phyloP scores from a whole-genome alignment of 2,797 vertebrate genomes.

The Cryptoblepharus egeriae region DNA sequence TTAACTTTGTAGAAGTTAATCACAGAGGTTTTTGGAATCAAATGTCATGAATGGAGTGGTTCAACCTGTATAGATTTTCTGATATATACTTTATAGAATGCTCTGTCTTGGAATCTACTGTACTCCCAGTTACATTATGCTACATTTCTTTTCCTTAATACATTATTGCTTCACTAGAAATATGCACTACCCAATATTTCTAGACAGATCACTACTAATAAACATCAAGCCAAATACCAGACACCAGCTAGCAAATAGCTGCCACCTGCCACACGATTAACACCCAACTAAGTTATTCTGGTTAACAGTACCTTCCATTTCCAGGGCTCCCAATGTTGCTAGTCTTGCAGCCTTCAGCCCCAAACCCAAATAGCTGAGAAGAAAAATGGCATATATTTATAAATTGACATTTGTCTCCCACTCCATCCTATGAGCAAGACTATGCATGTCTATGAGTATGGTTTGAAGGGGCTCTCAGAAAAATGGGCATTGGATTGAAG shows the following conservation, averaged over 20 bases:
- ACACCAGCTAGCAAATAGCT: not conserved
- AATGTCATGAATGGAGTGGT: too few relatives aligned
- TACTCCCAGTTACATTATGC: not conserved
- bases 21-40: too few relatives aligned
- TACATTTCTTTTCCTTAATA: not conserved
- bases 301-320: slow-evolving; percentile 84
- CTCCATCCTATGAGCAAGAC: not conserved
- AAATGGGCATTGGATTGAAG: too few relatives aligned
- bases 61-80: not conserved
- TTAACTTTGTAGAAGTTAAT: too few relatives aligned
- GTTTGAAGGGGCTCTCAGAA: too few relatives aligned
- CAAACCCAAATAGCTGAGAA: slow-evolving; percentile 93
- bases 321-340: slow-evolving; percentile 90
- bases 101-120: not conserved
- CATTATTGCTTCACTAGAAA: not conserved
- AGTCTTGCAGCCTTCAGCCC: slow-evolving; percentile 92
- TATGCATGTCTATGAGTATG: too few relatives aligned
- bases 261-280: not conserved
- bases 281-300: not conserved
- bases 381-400: not conserved
- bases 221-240: slow-evolving; percentile 23
- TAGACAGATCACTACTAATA: not conserved
- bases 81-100: too few relatives aligned
- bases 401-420: not conserved
- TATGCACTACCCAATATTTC: not conserved